Evolutionary conservation across 1,140 invertebrate species (phyloP).

Genomic region (Theocolax elegans): DNA sequence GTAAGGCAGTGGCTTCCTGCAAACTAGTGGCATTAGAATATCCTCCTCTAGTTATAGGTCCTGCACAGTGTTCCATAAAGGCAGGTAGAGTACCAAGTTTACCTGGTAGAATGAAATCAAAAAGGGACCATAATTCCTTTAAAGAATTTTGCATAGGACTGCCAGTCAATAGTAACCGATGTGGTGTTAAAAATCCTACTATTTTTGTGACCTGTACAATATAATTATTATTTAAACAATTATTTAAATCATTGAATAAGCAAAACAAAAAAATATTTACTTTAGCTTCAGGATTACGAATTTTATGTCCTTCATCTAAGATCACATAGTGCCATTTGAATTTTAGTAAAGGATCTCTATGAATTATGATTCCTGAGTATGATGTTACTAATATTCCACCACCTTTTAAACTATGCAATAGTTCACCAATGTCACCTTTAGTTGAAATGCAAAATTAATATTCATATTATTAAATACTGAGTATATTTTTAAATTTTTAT

Average conservation of each 20-base stretch:
- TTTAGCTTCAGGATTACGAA: slow-evolving; percentile 94
- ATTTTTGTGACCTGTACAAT: slow-evolving; percentile 71
- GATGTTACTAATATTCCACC: slow-evolving; percentile 73
- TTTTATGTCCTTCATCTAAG: slow-evolving; percentile 97
- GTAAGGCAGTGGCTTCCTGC: slow-evolving; percentile 90
- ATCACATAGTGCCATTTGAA: slow-evolving; percentile 94
- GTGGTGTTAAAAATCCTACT: slow-evolving; percentile 85
- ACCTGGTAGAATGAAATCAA: slow-evolving; percentile 96
- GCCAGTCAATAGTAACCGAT: slow-evolving; percentile 84
- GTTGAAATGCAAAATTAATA: not conserved
- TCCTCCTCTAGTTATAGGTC: slow-evolving; percentile 93
- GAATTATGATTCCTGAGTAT: slow-evolving; percentile 74
- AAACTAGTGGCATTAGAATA: slow-evolving; percentile 88
- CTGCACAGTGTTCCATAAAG: slow-evolving; percentile 91
- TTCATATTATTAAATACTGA: not conserved
- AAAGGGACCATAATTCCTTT: slow-evolving; percentile 95
- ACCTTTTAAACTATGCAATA: slow-evolving; percentile 57
- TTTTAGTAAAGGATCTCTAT: slow-evolving; percentile 75
- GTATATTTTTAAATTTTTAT: not conserved
- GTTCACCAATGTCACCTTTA: slow-evolving; percentile 51
- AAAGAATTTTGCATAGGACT: slow-evolving; percentile 98
- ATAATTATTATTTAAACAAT: not conserved
- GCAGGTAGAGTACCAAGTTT: slow-evolving; percentile 90
- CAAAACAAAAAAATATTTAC: slow-evolving; percentile 58
- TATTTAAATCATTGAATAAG: not conserved